A percentile compares a stretch with the other conserved stretches of the same genome.
Evolutionary conservation across 2,113 vertebrate genomes (phyloP).

Genomic region (Tachysurus fulvidraco): DNA sequence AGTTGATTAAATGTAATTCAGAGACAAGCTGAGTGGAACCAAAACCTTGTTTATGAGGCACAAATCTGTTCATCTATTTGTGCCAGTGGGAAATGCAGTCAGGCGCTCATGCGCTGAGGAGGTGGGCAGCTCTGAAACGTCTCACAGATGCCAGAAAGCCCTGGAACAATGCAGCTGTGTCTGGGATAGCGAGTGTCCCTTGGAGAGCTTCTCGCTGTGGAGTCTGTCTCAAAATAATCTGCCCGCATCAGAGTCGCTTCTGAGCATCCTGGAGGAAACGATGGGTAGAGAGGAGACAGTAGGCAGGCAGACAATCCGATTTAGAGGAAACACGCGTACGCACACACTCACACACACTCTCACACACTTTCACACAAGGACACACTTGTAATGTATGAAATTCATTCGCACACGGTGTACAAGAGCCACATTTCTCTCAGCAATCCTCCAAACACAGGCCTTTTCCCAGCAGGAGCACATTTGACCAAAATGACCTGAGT

Average conservation of each 20-base stretch:
- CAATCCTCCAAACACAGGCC: background rate
- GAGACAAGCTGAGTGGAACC: constrained; percentile 43
- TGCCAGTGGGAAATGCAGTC: constrained; percentile 49
- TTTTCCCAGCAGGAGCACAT: constrained; percentile 36
- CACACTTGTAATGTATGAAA: constrained; percentile 26
- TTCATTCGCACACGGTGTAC: background rate
- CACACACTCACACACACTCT: background rate
- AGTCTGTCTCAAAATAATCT: constrained; percentile 48
- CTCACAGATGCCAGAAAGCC: constrained; percentile 38
- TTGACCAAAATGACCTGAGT: constrained; percentile 26
- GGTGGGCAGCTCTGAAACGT: constrained; percentile 38
- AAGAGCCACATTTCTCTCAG: constrained; percentile 12
- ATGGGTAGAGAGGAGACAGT: constrained; percentile 25
- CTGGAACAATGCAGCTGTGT: constrained; percentile 48
- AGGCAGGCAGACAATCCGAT: constrained; percentile 32
- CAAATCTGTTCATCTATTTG: constrained; percentile 55
- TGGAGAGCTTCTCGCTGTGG: constrained; percentile 43
- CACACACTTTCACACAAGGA: background rate
- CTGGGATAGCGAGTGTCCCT: constrained; percentile 36
- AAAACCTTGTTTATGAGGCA: constrained; percentile 43
- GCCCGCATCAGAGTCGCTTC: constrained; percentile 32
- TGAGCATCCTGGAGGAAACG: constrained; percentile 36
- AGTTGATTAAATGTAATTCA: constrained; percentile 50
- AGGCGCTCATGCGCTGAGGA: constrained; percentile 23
- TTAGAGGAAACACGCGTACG: background rate